phyloP scores from a whole-genome alignment of 2,888 invertebrate genomes.

The Tachystola acroxantha region DNA sequence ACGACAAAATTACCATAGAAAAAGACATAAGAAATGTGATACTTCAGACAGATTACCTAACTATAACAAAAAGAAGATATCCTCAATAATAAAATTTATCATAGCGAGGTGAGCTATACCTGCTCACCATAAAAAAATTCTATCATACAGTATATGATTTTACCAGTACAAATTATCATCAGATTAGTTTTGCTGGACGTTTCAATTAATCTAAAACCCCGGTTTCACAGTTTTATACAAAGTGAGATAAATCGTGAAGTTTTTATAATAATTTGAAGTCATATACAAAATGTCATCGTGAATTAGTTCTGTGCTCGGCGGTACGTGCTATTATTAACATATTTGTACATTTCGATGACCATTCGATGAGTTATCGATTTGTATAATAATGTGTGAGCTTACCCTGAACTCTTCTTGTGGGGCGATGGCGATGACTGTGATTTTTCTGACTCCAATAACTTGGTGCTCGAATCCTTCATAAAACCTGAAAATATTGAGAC shows the following conservation, averaged over 20 bases:
- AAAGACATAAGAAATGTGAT: too few species aligned
- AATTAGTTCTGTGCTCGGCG: constrained; percentile 42
- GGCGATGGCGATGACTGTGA: constrained; percentile 55
- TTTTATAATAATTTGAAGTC: background rate
- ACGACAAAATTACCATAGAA: too few species aligned
- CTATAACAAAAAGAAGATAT: too few species aligned
- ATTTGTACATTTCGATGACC: constrained; percentile 1
- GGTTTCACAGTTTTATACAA: constrained; percentile 10
- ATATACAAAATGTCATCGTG: constrained; percentile 17
- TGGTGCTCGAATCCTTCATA: constrained; percentile 69
- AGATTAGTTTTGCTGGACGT: too few species aligned
- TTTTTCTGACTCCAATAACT: constrained; percentile 67
- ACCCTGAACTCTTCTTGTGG: constrained; percentile 71
- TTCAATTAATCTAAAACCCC: too few species aligned
- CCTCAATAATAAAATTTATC: too few species aligned
- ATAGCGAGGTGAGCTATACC: too few species aligned
- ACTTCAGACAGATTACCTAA: too few species aligned
- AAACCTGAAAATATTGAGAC: constrained; percentile 38
- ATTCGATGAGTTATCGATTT: background rate
- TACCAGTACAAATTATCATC: too few species aligned
- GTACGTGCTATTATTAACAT: constrained; percentile 53
- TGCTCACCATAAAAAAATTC: too few species aligned
- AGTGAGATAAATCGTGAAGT: background rate
- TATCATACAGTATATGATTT: too few species aligned
- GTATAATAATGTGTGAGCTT: constrained; percentile 21